Percentiles rank a stretch among this genome's conserved stretches.
phyloP scores from a whole-genome alignment of 2,888 invertebrate genomes.

The Limnephilus lunatus region DNA sequence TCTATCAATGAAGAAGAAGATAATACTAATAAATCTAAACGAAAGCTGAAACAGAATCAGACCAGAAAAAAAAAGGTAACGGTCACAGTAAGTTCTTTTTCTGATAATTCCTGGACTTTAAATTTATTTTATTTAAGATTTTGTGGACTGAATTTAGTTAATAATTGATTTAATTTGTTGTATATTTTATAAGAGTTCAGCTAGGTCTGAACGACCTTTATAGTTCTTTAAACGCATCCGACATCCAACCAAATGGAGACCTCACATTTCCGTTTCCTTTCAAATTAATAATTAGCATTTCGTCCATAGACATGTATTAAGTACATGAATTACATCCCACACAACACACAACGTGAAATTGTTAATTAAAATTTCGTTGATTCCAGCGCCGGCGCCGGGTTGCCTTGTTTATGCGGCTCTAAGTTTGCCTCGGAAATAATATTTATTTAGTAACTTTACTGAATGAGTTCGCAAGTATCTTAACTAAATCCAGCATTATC shows the following conservation, averaged over 20 bases:
- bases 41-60: too few relatives aligned
- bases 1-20: too few relatives aligned
- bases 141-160: too few relatives aligned
- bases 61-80: too few relatives aligned
- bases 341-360: constrained; percentile 4
- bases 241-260: not conserved
- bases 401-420: not conserved
- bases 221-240: not conserved
- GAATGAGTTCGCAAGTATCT: too few relatives aligned
- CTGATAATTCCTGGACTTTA: too few relatives aligned
- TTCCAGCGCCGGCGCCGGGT: not conserved
- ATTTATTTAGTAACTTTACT: not conserved
- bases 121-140: too few relatives aligned
- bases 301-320: not conserved
- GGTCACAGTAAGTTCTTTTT: too few relatives aligned
- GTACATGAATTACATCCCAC: not conserved
- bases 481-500: too few relatives aligned
- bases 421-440: not conserved
- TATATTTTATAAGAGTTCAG: not conserved
- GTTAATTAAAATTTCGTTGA: not conserved
- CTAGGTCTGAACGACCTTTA: not conserved
- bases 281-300: not conserved
- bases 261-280: constrained; percentile 23
- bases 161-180: too few relatives aligned
- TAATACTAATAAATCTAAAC: too few relatives aligned